Percentiles rank a stretch among this genome's conserved stretches.
Evolutionary conservation across 2,113 vertebrate species (phyloP).

Genomic region (Trichechus manatus): DNA sequence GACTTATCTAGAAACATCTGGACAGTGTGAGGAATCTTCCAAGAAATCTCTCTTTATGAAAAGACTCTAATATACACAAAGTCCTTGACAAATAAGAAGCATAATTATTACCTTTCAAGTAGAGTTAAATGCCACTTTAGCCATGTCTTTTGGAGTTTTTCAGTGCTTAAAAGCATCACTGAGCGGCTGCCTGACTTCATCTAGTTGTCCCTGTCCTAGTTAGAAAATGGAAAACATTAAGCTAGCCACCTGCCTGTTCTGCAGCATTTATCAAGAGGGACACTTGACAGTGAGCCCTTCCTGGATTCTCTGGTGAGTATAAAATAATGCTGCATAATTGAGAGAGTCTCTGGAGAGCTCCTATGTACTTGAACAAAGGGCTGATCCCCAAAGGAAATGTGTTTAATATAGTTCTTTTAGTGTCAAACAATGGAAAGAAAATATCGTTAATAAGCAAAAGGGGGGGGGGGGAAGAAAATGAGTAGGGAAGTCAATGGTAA

Average conservation of each 20-base stretch:
- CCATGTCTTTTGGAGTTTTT: neutral
- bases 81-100: slow-evolving; percentile 23
- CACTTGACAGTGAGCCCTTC: neutral
- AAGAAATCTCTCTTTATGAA: slow-evolving; percentile 10
- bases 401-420: neutral
- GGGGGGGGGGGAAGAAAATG: neutral
- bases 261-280: neutral
- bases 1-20: slow-evolving; percentile 66
- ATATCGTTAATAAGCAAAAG: neutral
- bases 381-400: neutral
- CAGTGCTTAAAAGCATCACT: slow-evolving; percentile 10
- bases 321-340: neutral
- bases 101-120: slow-evolving; percentile 32
- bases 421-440: slow-evolving; percentile 16
- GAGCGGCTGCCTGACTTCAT: neutral
- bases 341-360: neutral
- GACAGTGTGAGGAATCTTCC: neutral
- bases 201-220: neutral
- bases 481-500: neutral
- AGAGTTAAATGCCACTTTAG: neutral
- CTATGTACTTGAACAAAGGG: neutral
- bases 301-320: neutral
- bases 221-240: neutral
- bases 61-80: neutral
- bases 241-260: neutral